Base-by-base conservation (phyloP, 2,888 invertebrate genomes). In the Pelosia muscerda region DNA sequence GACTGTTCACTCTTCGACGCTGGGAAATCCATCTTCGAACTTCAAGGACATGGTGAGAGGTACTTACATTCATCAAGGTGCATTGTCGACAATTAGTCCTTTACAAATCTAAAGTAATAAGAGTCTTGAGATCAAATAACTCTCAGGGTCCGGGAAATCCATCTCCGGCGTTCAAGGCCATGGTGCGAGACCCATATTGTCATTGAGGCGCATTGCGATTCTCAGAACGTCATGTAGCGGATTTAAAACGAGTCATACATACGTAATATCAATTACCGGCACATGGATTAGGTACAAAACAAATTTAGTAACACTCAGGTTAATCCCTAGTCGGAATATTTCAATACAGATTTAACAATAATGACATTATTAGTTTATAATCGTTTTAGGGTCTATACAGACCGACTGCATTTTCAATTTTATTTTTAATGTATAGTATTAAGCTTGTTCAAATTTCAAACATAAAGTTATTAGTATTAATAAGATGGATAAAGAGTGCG, bases 251-350 rank as follows among this genome's bases (percentile, higher is more conserved):
- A 42, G n/a, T 49, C 49, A 49, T 49, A 49, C n/a, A 49, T 49
- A 49, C 49, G 8, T 49, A 49, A n/a, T 9, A n/a, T 49, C 49
- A 49, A 49, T 49, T 49, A 49, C 3, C 49, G 1, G 2, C 49
- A 19, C n/a, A 38, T 53, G 54, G 55, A 64, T 26, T 55, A 28
- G 59, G 56, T 65, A 64, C 38, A 60, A 38, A 60, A 60, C 38
- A 42, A 38, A 60, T 60, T 60, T 28, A 15, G 49, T n/a, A 49
- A 49, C 42, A 19, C n/a, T 49, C 49, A 49, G 49, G 49, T n/a
- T 49, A 49, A n/a, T 49, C 49, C 49, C 49, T 6, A 8, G 49
- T 49, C n/a, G 19, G 4, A 13, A 6, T 42, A 42, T 42, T 49
- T 49, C n/a, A 8, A 9, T 49, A n/a, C 6, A n/a, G 8, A 6